A percentile compares a stretch with the other conserved stretches of the same genome.
These are phyloP conservation scores for Callithrix jacchus DNA, from an alignment of 2,113 vertebrate species.

Conservation along the genomic window DNA sequence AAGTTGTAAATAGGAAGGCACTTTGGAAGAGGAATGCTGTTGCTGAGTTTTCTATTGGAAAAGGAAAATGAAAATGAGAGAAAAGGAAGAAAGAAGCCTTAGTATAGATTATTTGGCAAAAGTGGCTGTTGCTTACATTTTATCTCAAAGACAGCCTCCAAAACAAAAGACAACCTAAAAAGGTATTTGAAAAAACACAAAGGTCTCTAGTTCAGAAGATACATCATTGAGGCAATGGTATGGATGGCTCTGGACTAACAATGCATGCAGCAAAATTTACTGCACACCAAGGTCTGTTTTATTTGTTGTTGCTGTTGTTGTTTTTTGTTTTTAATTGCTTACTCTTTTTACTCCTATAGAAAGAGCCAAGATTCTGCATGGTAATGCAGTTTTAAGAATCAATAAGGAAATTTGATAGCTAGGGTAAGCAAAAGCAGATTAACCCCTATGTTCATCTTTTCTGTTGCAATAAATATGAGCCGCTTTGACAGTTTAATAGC, in stretches of 20 bases:
- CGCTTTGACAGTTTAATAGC: background rate
- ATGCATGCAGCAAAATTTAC: conserved; percentile 69
- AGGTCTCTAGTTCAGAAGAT: conserved; percentile 40
- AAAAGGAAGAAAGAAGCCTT: conserved; percentile 56
- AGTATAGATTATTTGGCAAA: conserved; percentile 65
- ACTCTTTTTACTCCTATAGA: conserved; percentile 72
- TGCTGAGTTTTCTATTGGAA: conserved; percentile 31
- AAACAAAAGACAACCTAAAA: conserved; percentile 64
- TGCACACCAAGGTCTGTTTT: conserved; percentile 58
- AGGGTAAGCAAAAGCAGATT: conserved; percentile 55
- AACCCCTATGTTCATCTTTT: conserved; percentile 49
- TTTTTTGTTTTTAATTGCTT: conserved; percentile 50
- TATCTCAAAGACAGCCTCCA: conserved; percentile 62
- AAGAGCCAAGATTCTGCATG: conserved; percentile 56
- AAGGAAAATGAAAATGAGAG: background rate
- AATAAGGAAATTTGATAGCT: conserved; percentile 37
- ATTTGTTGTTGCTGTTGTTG: background rate
- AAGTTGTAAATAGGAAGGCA: conserved; percentile 25
- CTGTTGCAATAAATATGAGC: background rate
- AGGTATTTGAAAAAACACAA: conserved; percentile 58
- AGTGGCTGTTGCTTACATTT: conserved; percentile 54
- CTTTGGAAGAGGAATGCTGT: conserved; percentile 50
- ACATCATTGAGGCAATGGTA: conserved; percentile 4
- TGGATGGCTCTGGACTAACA: conserved; percentile 25
- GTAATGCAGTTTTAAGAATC: conserved; percentile 60